Evolutionary conservation across 2,113 vertebrate species (phyloP), one percentile per base, ranked within the genome.

Genomic region (Corythoichthys haematopterus): DNA sequence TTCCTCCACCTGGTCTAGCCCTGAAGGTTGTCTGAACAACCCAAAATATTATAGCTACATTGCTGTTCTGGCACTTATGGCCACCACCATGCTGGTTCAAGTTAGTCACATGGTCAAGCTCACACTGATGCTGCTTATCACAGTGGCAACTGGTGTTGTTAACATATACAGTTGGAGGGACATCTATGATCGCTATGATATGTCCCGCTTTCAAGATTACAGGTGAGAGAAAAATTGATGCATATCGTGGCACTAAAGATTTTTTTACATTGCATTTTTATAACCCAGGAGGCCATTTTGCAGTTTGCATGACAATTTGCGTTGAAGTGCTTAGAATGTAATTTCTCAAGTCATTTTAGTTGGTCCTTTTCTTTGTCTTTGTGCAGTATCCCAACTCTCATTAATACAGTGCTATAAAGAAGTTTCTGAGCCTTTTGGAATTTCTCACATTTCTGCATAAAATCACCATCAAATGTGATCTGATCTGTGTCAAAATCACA

Each of bases 61-160:
- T 0, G 91, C 94, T 0, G 90, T 96, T 40, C 80, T 98, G 75
- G 94, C 95, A 0, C 92, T 98, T 59, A 92, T 98, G 47, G 95
- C 95, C 72, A 95, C 94, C 80, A 95, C 94, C 84, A 98, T 98
- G 96, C 89, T 98, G 89, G 96, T 98, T 69, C 96, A 98, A 83
- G 96, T 98, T 90, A 98, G 96, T 90, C 96, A 98, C 92, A 98
- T 98, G 96, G 96, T 98, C 72, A 98, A 98, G 84, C 91, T 98
- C 66, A 95, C 95, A 0, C 93, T 98, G 77, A 98, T 98, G 96
- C 85, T 98, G 75, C 90, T 95, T 56, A 93, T 97, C 89, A 93
- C 91, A 0, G 85, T 86, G 14, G 88, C 92, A 0, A 89, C 91
- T 0, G 94, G 94, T 0, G 64, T 93, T 0, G 90, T 98, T 70